Evolutionary conservation across 2,888 invertebrate genomes (phyloP).

Genomic region (Rhogogaster chlorosoma): DNA sequence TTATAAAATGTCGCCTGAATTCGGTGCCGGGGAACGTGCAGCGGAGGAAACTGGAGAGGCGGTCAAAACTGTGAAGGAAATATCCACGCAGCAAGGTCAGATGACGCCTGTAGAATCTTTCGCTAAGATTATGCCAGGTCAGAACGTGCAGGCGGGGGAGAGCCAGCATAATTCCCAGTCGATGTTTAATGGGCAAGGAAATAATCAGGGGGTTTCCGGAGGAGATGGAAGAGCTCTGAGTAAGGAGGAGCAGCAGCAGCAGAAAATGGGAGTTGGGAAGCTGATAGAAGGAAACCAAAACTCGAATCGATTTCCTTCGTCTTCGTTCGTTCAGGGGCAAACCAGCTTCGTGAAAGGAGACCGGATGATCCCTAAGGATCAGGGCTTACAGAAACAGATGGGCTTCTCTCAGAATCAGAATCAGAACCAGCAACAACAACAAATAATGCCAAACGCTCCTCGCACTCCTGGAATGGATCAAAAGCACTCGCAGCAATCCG

Average conservation of each 20-base stretch:
- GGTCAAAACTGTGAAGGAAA: not conserved
- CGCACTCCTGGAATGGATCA: not conserved
- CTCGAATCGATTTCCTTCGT: not conserved
- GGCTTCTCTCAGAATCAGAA: not conserved
- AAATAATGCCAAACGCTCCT: not conserved
- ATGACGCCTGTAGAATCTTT: not conserved
- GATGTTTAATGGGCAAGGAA: not conserved
- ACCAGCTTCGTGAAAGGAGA: not conserved
- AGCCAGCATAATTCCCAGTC: not conserved
- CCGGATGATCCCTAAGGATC: not conserved
- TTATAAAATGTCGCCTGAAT: not conserved
- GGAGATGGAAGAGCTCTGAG: not conserved
- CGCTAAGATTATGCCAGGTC: not conserved
- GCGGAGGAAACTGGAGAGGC: not conserved
- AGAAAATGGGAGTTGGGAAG: not conserved
- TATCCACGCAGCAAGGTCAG: not conserved
- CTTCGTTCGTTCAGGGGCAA: not conserved
- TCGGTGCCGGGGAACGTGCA: not conserved
- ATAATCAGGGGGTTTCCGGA: not conserved
- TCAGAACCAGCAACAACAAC: not conserved
- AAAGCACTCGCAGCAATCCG: not conserved
- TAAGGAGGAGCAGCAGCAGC: not conserved
- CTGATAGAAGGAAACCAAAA: not conserved
- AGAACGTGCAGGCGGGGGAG: not conserved
- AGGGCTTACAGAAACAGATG: not conserved